phyloP scores from a whole-genome alignment of 2,888 invertebrate species.

The Oxyteleia sp. region DNA sequence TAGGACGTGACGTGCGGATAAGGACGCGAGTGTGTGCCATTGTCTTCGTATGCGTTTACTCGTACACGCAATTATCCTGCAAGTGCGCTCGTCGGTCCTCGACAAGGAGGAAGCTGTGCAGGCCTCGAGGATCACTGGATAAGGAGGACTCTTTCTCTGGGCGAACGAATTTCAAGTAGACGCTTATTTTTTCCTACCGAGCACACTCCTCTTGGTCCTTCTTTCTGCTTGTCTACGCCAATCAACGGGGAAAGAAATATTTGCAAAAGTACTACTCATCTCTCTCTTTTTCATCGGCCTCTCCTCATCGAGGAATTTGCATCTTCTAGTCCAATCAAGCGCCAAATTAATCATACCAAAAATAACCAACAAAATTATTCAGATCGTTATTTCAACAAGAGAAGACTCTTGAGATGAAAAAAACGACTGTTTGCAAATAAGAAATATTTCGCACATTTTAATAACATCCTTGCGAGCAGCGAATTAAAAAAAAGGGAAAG shows the following conservation, averaged over 20 bases:
- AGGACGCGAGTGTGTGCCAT: too few species aligned
- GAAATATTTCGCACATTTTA: neutral
- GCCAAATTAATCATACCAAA: constrained; percentile 7
- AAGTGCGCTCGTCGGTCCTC: too few species aligned
- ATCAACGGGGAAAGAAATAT: constrained; percentile 59
- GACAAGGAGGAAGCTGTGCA: too few species aligned
- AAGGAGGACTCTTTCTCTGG: too few species aligned
- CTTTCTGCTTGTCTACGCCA: constrained; percentile 62
- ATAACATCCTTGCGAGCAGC: neutral
- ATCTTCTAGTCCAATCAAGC: constrained; percentile 6
- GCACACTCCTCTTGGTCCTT: constrained; percentile 51
- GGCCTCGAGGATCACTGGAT: too few species aligned
- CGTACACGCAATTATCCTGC: too few species aligned
- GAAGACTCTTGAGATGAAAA: too few species aligned
- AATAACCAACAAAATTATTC: neutral
- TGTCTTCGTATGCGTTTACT: too few species aligned
- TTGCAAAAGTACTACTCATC: constrained; percentile 45
- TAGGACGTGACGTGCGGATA: too few species aligned
- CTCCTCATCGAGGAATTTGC: constrained; percentile 37
- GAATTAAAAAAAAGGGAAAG: neutral
- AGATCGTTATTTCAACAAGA: too few species aligned
- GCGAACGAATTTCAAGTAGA: constrained; percentile 67
- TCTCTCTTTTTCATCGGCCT: constrained; percentile 11
- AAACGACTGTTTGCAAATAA: neutral
- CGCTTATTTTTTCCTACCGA: constrained; percentile 64